These are phyloP conservation scores for Pelosia muscerda DNA, from an alignment of 2,888 invertebrate genomes.

Conservation along the genomic window DNA sequence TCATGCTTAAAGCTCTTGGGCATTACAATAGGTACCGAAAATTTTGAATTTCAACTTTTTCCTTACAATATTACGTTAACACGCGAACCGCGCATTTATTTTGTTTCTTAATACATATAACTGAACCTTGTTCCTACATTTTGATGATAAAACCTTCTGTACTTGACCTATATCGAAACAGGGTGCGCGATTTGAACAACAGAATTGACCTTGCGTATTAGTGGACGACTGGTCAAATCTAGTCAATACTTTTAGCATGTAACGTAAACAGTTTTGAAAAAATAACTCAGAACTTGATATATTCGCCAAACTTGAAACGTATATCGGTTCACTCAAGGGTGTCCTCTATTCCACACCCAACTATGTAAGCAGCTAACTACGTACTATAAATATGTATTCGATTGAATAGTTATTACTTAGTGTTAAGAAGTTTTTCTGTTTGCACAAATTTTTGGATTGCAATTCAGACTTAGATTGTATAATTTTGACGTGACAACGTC, in stretches of 20 bases:
- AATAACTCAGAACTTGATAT: too few species aligned
- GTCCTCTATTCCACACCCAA: too few species aligned
- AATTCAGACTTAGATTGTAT: too few species aligned
- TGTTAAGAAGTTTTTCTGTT: too few species aligned
- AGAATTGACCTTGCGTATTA: conserved; percentile 4
- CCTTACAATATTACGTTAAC: conserved; percentile 42
- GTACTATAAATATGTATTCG: too few species aligned
- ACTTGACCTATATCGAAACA: conserved; percentile 48
- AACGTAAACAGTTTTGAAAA: neutral
- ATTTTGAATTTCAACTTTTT: conserved; percentile 33
- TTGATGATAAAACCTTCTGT: conserved; percentile 41
- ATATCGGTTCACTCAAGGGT: too few species aligned
- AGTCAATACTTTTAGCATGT: neutral
- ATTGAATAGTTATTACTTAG: too few species aligned
- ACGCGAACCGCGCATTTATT: conserved; percentile 63
- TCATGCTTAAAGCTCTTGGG: conserved; percentile 21
- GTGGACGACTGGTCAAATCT: neutral
- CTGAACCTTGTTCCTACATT: conserved; percentile 43
- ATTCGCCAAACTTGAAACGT: too few species aligned
- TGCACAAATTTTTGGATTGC: too few species aligned
- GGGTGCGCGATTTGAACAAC: conserved; percentile 12
- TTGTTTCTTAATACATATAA: conserved; percentile 50
- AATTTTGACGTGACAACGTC: too few species aligned
- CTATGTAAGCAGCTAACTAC: too few species aligned
- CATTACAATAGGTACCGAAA: conserved; percentile 27